phyloP scores from a whole-genome alignment of 2,888 invertebrate genomes.

The Micropterix aruncella region DNA sequence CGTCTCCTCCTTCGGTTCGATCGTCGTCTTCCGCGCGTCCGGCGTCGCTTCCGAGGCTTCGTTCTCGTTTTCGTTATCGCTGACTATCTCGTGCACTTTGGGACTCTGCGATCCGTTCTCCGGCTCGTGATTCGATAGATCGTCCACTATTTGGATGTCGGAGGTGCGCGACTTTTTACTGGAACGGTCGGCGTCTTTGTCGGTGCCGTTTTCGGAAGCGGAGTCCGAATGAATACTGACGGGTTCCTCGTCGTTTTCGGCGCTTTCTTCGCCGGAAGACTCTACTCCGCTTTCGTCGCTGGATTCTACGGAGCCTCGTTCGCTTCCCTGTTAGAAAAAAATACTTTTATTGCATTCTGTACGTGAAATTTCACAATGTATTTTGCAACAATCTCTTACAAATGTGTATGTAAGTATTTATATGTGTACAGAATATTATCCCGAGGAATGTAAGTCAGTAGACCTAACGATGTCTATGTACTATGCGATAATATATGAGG shows the following conservation, averaged over 20 bases:
- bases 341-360: no score
- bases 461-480: no score
- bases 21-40: conserved; percentile 13
- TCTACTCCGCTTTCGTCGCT: conserved; percentile 18
- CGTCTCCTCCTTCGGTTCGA: conserved; percentile 25
- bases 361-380: no score
- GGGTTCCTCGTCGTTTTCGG: conserved; percentile 21
- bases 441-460: no score
- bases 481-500: no score
- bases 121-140: conserved; percentile 15
- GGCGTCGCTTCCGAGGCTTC: conserved; percentile 21
- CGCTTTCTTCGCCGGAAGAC: conserved; percentile 16
- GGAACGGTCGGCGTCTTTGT: conserved; percentile 18
- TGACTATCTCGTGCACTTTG: conserved; percentile 28
- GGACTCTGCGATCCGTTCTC: conserved; percentile 17
- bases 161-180: conserved; percentile 19
- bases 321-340: no score
- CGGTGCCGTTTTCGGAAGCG: conserved; percentile 20
- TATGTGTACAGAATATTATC: no score
- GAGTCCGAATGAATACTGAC: conserved; percentile 29
- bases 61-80: conserved; percentile 38
- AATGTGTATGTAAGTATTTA: no score
- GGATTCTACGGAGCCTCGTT: conserved; percentile 14
- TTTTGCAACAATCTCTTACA: no score
- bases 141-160: conserved; percentile 20